Conservation (phyloP, 2,113 vertebrate genomes). For the Nibea albiflora region DNA sequence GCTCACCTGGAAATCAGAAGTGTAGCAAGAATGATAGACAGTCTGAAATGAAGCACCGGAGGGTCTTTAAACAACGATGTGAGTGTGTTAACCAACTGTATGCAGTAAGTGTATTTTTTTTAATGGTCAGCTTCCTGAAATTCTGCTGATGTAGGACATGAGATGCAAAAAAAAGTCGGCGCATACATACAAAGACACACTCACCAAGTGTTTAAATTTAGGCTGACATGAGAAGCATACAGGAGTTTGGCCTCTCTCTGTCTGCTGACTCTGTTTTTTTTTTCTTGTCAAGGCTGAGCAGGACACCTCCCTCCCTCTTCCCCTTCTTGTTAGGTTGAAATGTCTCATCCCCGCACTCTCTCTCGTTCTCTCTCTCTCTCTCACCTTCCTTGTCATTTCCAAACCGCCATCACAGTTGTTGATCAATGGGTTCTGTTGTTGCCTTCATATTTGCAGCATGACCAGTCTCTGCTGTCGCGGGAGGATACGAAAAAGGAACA, state of each 20-base stretch:
- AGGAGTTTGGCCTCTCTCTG: neutral
- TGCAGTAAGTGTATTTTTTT: neutral
- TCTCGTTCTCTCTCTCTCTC: neutral
- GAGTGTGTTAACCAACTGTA: neutral
- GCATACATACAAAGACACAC: neutral
- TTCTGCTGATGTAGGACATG: neutral
- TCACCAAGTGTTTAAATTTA: neutral
- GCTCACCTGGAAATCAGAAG: too few species aligned
- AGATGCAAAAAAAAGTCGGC: neutral
- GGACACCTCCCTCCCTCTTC: too few species aligned
- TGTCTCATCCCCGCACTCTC: neutral
- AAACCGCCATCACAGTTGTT: constrained; percentile 7
- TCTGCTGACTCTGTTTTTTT: neutral
- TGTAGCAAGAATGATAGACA: too few species aligned
- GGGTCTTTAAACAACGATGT: too few species aligned
- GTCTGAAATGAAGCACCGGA: too few species aligned
- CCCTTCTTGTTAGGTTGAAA: neutral
- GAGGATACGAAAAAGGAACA: constrained; percentile 64
- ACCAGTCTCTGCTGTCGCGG: constrained; percentile 43
- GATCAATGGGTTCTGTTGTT: constrained; percentile 37
- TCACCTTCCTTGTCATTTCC: constrained; percentile 33
- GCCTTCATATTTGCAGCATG: constrained; percentile 34
- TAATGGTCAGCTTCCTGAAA: neutral
- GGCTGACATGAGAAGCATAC: neutral
- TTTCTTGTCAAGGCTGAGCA: neutral